Base-by-base conservation (phyloP, 2,888 invertebrate genomes). In the Oscheius sp. region DNA sequence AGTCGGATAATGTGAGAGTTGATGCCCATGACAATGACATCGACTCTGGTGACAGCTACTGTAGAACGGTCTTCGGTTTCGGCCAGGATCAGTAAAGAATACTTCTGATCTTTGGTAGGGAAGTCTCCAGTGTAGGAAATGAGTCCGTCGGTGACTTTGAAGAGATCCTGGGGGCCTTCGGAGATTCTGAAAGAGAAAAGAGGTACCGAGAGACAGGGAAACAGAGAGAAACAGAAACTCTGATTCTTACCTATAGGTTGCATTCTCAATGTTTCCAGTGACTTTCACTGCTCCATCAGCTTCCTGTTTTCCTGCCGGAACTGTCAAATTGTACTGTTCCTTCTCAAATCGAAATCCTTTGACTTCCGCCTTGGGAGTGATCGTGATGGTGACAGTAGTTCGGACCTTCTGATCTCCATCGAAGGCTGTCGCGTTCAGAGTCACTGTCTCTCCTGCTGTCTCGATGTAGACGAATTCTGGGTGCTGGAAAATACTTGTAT, bases 381-480 rank as follows among this genome's bases (percentile, higher is more conserved):
- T 35, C 42, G 33, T 9, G 10, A 74, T 74, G 10, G 29, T 11
- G 1, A 74, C 42, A 2, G 57, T 68, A 10, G 74, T 74, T 21
- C 57, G 50, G 10, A 58, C 55, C 50, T 37, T 58, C 21, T 68
- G 59, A 13, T 58, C 59, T 33, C 74, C 74, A 66, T 55, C 48
- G 21, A 33, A 76, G 3, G 78, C 81, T 33, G 76, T 65, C 2
- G 76, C 79, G 2, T 78, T 78, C 42, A 81, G n/a, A 51, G 77
- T 77, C 11, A 81, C 57, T 2, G 59, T 10, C 37, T 74, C 62
- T 5, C 81, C 79, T 21, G 78, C 74, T 2, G 78, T 78, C n/a
- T 65, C 63, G 1, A 73, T 70, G 10, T 75, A 73, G 48, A 81
- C 42, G 29, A 81, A 81, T 32, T 81, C 81, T 2, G 81, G 79